These are phyloP conservation scores for Ictalurus furcatus DNA, from an alignment of 2,113 vertebrate species.

Conservation along the genomic window DNA sequence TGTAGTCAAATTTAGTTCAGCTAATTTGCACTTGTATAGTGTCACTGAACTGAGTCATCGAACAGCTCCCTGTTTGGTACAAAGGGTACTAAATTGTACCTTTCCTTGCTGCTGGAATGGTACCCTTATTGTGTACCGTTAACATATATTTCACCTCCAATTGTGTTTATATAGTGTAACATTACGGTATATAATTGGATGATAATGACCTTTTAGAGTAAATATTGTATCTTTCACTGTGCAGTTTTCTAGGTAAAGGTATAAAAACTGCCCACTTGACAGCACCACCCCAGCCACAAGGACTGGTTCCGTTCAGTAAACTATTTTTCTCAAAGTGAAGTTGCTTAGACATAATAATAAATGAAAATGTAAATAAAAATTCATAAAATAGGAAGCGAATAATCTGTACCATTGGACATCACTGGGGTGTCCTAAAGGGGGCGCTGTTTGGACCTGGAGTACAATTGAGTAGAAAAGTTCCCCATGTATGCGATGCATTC, in stretches of 20 bases:
- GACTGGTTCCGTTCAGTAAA: background rate
- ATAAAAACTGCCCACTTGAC: background rate
- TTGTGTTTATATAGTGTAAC: background rate
- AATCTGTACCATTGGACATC: background rate
- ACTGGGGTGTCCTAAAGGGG: background rate
- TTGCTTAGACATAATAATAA: background rate
- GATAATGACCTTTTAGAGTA: background rate
- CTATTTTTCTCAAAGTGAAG: background rate
- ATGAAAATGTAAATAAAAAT: background rate
- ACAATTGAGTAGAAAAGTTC: background rate
- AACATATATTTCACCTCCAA: background rate
- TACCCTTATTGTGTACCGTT: background rate
- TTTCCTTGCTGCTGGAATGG: background rate
- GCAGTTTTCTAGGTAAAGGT: background rate
- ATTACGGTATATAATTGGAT: background rate
- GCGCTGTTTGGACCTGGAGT: background rate
- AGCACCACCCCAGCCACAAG: background rate
- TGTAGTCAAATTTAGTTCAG: background rate
- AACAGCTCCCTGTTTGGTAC: background rate
- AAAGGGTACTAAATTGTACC: background rate
- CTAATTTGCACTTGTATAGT: background rate
- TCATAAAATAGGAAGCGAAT: background rate
- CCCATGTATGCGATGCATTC: too few species aligned
- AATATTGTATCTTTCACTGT: background rate
- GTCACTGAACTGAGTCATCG: background rate